These are phyloP conservation scores for Linhomoeus sp. DNA, from an alignment of 2,888 invertebrate genomes.

Conservation along the genomic window DNA sequence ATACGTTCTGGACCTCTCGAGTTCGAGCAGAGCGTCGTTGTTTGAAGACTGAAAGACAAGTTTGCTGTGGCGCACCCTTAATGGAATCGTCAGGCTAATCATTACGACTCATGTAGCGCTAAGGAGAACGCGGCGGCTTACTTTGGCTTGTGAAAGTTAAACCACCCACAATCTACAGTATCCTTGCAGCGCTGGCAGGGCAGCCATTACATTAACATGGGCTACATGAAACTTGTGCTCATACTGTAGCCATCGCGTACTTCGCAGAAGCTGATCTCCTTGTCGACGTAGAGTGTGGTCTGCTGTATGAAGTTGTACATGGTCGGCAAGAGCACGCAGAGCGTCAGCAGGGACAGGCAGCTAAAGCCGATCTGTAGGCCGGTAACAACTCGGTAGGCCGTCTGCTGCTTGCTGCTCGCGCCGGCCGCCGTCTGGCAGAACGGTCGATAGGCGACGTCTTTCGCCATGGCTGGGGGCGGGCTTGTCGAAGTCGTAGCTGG, in stretches of 20 bases:
- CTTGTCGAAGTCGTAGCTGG: neutral
- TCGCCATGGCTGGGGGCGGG: conserved; percentile 3
- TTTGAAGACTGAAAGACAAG: conserved; percentile 11
- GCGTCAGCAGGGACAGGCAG: conserved; percentile 17
- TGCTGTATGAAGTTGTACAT: conserved; percentile 26
- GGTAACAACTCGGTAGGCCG: conserved; percentile 23
- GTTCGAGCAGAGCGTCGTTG: conserved; percentile 14
- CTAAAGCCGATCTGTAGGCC: conserved; percentile 25
- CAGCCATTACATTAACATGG: too few species aligned
- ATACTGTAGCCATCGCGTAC: conserved; percentile 8
- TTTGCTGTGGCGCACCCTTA: too few species aligned
- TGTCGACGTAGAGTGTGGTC: conserved; percentile 23
- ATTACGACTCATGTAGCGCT: too few species aligned
- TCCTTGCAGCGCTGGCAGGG: too few species aligned
- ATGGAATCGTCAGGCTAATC: too few species aligned
- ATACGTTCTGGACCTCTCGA: too few species aligned
- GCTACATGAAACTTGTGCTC: neutral
- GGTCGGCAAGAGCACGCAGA: conserved; percentile 20
- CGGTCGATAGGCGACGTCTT: conserved; percentile 12
- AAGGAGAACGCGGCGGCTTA: too few species aligned
- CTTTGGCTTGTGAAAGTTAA: too few species aligned
- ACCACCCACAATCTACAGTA: too few species aligned
- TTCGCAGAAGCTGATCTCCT: conserved; percentile 25
- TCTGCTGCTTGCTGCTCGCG: conserved; percentile 2
- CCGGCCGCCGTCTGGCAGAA: conserved; percentile 14